Conservation (phyloP, 2,888 invertebrate species). For the Esperia sulphurella region DNA sequence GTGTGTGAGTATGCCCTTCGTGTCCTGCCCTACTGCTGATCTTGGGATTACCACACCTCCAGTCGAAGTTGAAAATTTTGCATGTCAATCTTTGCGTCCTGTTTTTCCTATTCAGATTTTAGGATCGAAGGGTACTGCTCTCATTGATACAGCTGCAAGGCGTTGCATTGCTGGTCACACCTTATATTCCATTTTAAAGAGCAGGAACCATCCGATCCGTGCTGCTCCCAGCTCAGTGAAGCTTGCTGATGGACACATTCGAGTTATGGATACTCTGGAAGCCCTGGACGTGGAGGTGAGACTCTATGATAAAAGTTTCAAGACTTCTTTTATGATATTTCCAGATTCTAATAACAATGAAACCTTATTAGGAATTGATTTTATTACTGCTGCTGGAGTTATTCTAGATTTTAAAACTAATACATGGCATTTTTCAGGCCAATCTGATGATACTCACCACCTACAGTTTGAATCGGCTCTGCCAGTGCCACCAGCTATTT, state of each 20-base stretch:
- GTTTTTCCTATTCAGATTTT: neutral
- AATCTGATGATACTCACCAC: too few species aligned
- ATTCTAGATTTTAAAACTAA: neutral
- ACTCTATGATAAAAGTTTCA: too few species aligned
- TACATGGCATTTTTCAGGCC: neutral
- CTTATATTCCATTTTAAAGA: neutral
- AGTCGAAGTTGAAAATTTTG: neutral
- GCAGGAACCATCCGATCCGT: neutral
- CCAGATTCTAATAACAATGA: neutral
- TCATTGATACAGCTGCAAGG: slow-evolving; percentile 1
- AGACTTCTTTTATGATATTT: slow-evolving; percentile 2
- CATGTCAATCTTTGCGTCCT: neutral
- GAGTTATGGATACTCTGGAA: neutral
- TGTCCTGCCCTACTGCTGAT: too few species aligned
- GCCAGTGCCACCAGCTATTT: neutral
- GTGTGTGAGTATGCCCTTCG: neutral
- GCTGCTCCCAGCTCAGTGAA: too few species aligned
- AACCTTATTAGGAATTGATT: neutral
- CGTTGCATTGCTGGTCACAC: neutral
- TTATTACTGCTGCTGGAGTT: neutral
- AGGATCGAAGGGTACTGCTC: neutral
- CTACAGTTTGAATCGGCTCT: too few species aligned
- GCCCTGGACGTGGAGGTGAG: too few species aligned
- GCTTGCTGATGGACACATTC: neutral
- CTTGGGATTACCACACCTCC: too few species aligned